Conservation (phyloP, 2,797 vertebrate species). For the Acridotheres tristis region DNA sequence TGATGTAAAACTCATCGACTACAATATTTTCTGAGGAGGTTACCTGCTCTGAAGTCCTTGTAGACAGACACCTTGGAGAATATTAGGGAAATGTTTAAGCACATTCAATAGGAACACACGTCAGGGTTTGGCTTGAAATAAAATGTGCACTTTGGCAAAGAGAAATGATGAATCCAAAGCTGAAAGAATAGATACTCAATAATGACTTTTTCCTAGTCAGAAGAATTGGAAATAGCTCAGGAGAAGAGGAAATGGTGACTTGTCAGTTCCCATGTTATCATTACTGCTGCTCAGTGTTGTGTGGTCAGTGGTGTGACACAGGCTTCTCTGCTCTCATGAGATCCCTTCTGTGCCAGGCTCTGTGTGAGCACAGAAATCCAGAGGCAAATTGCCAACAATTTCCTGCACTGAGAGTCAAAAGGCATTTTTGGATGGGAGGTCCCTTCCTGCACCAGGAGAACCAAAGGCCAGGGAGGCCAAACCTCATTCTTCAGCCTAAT, state of each 20-base stretch:
- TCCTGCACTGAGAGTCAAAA: neutral
- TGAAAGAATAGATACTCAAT: neutral
- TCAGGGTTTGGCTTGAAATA: neutral
- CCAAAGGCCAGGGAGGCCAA: neutral
- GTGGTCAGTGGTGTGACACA: neutral
- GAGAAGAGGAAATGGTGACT: neutral
- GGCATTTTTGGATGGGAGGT: neutral
- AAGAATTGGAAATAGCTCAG: neutral
- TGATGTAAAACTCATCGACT: conserved; percentile 27
- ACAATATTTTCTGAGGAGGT: conserved; percentile 37
- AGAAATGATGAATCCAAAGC: neutral
- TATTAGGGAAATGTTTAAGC: conserved; percentile 34
- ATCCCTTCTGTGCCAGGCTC: neutral
- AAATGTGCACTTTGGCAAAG: neutral
- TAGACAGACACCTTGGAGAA: conserved; percentile 30
- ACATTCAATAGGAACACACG: neutral
- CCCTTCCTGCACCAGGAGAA: neutral
- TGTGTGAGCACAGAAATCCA: neutral
- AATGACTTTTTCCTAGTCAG: neutral
- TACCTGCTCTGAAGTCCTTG: conserved; percentile 39
- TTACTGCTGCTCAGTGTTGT: neutral
- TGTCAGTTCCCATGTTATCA: neutral
- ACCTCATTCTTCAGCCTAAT: neutral
- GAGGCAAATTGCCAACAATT: neutral
- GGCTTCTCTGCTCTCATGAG: neutral